Percentiles rank a stretch among this genome's conserved stretches.
Conservation (phyloP, 2,888 invertebrate species). For the Tupiocoris notatus region DNA sequence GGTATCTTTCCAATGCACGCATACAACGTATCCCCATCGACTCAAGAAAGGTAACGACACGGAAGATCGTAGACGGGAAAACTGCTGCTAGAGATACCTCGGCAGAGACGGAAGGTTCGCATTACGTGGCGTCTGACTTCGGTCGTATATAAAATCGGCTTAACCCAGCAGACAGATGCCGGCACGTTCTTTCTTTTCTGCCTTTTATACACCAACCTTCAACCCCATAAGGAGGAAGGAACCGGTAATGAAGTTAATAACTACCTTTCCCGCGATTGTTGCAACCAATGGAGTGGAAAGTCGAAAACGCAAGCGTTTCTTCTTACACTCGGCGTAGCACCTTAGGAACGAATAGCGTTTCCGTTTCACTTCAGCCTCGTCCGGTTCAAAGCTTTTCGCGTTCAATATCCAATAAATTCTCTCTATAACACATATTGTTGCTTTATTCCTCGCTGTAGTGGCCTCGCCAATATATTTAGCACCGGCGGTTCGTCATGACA, state of each 20-base stretch:
- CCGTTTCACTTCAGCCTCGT: neutral
- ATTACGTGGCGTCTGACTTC: neutral
- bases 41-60: neutral
- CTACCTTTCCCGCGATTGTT: constrained; percentile 25
- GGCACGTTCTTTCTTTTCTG: neutral
- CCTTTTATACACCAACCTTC: constrained; percentile 9
- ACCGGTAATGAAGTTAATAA: constrained; percentile 37
- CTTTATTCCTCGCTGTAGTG: neutral
- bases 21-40: neutral
- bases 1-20: neutral
- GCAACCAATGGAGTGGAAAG: constrained; percentile 31
- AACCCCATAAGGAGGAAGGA: neutral
- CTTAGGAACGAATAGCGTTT: neutral
- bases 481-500: too few species aligned
- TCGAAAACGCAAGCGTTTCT: constrained; percentile 12
- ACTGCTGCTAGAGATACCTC: neutral
- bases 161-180: constrained; percentile 23
- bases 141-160: constrained; percentile 24
- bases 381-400: neutral
- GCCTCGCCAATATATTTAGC: too few species aligned
- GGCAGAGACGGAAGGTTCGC: neutral
- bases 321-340: too few species aligned
- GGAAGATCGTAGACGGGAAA: neutral
- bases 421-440: neutral
- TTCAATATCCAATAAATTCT: constrained; percentile 14